A percentile compares a stretch with the other conserved stretches of the same genome.
Conservation (phyloP, 1,140 invertebrate species). For the Aphidius gifuensis region DNA sequence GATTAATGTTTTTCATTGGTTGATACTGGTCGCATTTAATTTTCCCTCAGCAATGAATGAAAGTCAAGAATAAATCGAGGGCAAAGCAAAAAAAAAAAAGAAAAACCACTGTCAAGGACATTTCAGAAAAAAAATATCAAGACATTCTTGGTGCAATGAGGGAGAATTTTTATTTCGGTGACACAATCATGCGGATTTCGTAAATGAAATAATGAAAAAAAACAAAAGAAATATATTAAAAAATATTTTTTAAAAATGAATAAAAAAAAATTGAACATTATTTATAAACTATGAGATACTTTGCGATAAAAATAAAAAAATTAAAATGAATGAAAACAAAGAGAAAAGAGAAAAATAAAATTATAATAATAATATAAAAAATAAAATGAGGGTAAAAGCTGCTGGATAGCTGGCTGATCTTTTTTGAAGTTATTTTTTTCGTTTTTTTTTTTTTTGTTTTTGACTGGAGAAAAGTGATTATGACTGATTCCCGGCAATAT, state of each 20-base stretch:
- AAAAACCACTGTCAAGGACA: not conserved
- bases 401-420: not conserved
- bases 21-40: not conserved
- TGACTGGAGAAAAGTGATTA: constrained; percentile 41
- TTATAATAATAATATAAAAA: not conserved
- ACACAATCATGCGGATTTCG: constrained; percentile 17
- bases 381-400: not conserved
- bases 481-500: constrained; percentile 56
- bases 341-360: constrained; percentile 22
- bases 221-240: not conserved
- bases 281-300: too few relatives aligned
- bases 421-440: not conserved
- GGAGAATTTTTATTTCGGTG: constrained; percentile 11
- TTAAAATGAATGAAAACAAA: constrained; percentile 24
- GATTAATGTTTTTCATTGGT: constrained; percentile 15
- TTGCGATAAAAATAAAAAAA: not conserved
- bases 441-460: constrained; percentile 11
- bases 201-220: constrained; percentile 11
- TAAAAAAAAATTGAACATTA: too few relatives aligned
- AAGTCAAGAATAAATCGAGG: constrained; percentile 12
- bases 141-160: not conserved
- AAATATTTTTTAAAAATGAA: too few relatives aligned
- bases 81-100: constrained; percentile 20
- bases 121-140: too few relatives aligned
- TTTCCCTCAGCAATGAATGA: constrained; percentile 13